phyloP scores from a whole-genome alignment of 2,797 vertebrate species.

The Pseudomugil tenellus region DNA sequence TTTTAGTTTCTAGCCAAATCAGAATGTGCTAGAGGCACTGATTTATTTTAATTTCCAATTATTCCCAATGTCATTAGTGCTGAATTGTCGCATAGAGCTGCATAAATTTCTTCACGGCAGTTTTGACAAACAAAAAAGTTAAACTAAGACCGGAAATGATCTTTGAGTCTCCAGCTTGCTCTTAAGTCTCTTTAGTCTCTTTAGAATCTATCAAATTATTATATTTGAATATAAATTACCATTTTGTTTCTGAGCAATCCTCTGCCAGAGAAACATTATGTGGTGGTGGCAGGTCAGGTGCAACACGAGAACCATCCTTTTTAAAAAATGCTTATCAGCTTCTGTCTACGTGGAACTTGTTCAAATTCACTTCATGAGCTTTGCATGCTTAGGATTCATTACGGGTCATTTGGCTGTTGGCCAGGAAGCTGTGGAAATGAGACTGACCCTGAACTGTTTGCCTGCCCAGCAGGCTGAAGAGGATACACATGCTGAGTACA shows the following conservation, averaged over 20 bases:
- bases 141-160: too few relatives aligned
- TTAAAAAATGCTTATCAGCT: conserved; percentile 17
- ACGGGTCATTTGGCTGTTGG: conserved; percentile 10
- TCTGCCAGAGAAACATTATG: too few relatives aligned
- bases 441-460: conserved; percentile 1
- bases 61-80: too few relatives aligned
- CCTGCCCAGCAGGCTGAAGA: conserved; percentile 5
- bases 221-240: too few relatives aligned
- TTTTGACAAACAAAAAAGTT: too few relatives aligned
- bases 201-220: too few relatives aligned
- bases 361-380: conserved; percentile 25
- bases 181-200: too few relatives aligned
- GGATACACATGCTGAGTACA: conserved; percentile 1
- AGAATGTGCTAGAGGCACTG: neutral
- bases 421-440: neutral
- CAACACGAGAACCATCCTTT: conserved; percentile 2
- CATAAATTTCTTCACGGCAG: too few relatives aligned
- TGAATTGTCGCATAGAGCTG: too few relatives aligned
- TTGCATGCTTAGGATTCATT: conserved; percentile 20
- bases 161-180: too few relatives aligned
- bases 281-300: neutral
- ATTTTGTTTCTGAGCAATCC: too few relatives aligned
- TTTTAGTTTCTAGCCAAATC: neutral
- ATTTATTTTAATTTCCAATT: too few relatives aligned
- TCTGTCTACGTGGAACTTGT: conserved; percentile 16